These are phyloP conservation scores for Sinocyclocheilus maitianheensis DNA, from an alignment of 2,113 vertebrate genomes.

Conservation along the genomic window DNA sequence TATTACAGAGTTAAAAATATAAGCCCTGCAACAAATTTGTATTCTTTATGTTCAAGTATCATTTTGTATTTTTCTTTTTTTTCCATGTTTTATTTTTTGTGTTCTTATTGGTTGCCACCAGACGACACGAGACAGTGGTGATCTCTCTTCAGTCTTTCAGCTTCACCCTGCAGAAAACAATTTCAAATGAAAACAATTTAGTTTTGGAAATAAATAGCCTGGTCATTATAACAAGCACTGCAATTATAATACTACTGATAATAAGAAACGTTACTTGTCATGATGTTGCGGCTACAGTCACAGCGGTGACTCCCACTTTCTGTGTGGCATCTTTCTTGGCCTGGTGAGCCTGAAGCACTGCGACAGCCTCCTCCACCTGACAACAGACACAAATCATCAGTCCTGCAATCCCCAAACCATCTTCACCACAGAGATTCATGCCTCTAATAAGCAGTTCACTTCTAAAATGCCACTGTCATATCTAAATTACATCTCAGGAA, in stretches of 20 bases:
- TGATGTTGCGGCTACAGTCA: constrained; percentile 88
- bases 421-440: background rate
- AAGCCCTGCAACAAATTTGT: constrained; percentile 62
- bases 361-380: constrained; percentile 96
- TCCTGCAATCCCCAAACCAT: background rate
- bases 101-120: constrained; percentile 54
- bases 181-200: background rate
- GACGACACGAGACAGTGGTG: constrained; percentile 49
- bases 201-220: background rate
- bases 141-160: constrained; percentile 48
- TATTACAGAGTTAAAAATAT: constrained; percentile 68
- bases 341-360: constrained; percentile 96
- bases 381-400: background rate
- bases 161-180: constrained; percentile 59
- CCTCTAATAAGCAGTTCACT: background rate
- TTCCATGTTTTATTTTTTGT: constrained; percentile 48
- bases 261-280: constrained; percentile 67
- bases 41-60: constrained; percentile 63
- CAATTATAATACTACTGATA: background rate
- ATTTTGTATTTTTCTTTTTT: constrained; percentile 49
- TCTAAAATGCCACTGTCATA: background rate
- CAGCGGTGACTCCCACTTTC: constrained; percentile 87
- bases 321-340: constrained; percentile 99
- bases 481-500: background rate
- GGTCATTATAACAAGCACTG: background rate